Base-by-base conservation (phyloP, 2,113 vertebrate species). In the Siniperca chuatsi region DNA sequence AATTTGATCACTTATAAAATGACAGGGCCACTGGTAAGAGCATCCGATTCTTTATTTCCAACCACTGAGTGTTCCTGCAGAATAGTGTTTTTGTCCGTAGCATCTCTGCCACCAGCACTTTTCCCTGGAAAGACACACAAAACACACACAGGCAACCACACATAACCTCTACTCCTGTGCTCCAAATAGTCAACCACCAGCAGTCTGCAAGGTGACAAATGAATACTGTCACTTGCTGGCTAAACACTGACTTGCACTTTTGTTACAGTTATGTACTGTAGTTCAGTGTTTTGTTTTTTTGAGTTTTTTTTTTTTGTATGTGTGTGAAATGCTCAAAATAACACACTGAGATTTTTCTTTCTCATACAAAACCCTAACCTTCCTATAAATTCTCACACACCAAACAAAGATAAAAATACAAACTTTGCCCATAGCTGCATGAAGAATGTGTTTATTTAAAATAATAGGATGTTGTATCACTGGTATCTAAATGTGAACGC, bases 201-300 rank as follows among this genome's bases (percentile, higher is more conserved):
- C 88, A 70, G 81, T 89, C 74, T 71, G 79, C 66, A 55, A 46
- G 35, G 55, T 92, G 93, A 95, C 86, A 93, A 95, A 95, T 95
- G 85, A 93, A 86, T 37, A 77, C 88, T 94, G 93, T 93, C 94
- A 92, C 86, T 86, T 75, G 29, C 29, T 29, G 58, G 84, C 87
- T 92, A 94, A 92, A 92, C 87, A 87, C 84, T 85, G 76, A 81
- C 90, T 92, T 90, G 91, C 90, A 85, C 87, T 94, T 92, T 92
- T 91, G 90, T 93, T 93, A 90, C 80, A 83, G 91, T 90, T 79
- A 85, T 89, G 84, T 86, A 78, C 75, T 84, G 55, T 65, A 48
- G 35, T 79, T 82, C 71, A 57, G 8, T 75, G 29, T 82, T 76
- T 74, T 44, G 50, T 79, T 75, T 71, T 40, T 46, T 64, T 29